Base-by-base conservation (phyloP, 2,888 invertebrate species). In the Cerceris ruficornis region DNA sequence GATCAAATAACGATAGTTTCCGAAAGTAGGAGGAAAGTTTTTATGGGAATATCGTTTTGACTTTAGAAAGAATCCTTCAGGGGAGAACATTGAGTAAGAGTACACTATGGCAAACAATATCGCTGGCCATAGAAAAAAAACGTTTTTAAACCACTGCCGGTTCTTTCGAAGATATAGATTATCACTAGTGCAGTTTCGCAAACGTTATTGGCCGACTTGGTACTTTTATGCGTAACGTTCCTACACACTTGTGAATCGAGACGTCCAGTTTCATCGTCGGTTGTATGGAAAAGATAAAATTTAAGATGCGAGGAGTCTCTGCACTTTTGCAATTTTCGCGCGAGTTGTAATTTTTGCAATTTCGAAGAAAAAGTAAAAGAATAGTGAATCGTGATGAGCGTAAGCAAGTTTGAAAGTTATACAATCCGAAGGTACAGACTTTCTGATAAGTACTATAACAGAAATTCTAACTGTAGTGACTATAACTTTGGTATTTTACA, bases 21-120 rank as follows among this genome's bases (percentile, higher is more conserved):
- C 57, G 39, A 80, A 74, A 84, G 74, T 80, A 73, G 85, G 66
- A 7, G 76, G 69, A 68, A 17, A 46, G 75, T 75, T 84, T 84
- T 77, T 77, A 67, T 61, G 61, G 43, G 41, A 70, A 57, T 60
- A 70, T 82, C 60, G 70, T 78, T 72, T 70, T 65, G 61, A 42
- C 54, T 72, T 54, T 11, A 46, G 46, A 17, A 54, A 50, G 50
- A 75, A 75, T 43, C 65, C 65, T 55, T 60, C 39, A 57, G 14
- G 43, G 14, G 58, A 55, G 50, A 17, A 17, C 55, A 15, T 14
- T 57, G 14, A 64, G 49, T 4, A 67, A 64, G 65, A 39, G 39
- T 49, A 14, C 17, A 69, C 49, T 69, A 64, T 58, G 67, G 50
- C 58, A 60, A 66, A 64, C 69, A 67, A 70, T 60, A 65, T 46